Conservation (phyloP, 2,113 vertebrate genomes). For the Noturus placidus region DNA sequence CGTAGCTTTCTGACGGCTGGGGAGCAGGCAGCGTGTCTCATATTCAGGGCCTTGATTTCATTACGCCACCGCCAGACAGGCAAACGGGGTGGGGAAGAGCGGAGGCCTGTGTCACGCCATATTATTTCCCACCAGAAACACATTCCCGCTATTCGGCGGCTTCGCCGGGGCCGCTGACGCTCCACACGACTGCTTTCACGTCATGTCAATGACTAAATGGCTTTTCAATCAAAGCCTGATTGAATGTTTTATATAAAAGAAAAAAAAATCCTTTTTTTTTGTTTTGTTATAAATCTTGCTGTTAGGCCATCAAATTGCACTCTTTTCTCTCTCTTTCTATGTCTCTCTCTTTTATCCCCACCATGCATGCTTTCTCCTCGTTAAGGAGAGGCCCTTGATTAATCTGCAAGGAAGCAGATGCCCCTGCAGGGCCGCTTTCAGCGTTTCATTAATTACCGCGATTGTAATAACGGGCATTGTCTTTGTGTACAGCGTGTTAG, state of each 20-base stretch:
- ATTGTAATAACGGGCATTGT: constrained; percentile 70
- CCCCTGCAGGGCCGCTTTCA: constrained; percentile 63
- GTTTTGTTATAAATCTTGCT: constrained; percentile 5
- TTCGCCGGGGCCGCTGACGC: constrained; percentile 10
- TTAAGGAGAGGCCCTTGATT: constrained; percentile 62
- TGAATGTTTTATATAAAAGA: constrained; percentile 31
- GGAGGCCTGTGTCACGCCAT: constrained; percentile 40
- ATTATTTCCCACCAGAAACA: constrained; percentile 52
- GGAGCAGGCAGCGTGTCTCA: constrained; percentile 64
- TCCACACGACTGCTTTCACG: constrained; percentile 37
- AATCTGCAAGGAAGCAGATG: constrained; percentile 60
- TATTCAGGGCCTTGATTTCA: constrained; percentile 48
- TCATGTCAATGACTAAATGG: constrained; percentile 27
- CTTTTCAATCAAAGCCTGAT: constrained; percentile 42
- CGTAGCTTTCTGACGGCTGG: constrained; percentile 67
- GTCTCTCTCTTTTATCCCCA: constrained; percentile 30
- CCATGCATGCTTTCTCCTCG: constrained; percentile 46
- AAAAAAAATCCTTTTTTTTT: not conserved
- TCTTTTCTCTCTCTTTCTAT: not conserved
- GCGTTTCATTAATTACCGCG: constrained; percentile 74
- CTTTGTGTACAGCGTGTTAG: constrained; percentile 55
- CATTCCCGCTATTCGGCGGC: constrained; percentile 23
- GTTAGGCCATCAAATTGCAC: constrained; percentile 22
- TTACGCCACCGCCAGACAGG: constrained; percentile 39
- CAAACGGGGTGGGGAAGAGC: constrained; percentile 23